Conservation (phyloP, 2,113 vertebrate species). For the Vombatus ursinus region DNA sequence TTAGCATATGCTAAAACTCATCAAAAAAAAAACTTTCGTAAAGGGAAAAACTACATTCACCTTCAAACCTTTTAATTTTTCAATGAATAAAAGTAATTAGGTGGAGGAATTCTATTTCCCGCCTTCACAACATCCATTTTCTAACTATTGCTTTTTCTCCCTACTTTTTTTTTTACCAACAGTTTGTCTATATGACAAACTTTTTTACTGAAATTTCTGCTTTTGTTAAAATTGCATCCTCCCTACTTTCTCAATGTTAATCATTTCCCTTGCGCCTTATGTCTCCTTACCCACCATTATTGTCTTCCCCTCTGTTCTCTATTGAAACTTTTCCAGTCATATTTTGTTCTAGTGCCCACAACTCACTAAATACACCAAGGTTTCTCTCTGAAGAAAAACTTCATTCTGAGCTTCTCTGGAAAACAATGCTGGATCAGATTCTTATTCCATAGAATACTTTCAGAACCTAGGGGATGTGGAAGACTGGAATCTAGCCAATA, state of each 20-base stretch:
- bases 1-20: neutral
- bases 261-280: neutral
- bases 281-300: neutral
- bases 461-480: neutral
- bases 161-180: slow-evolving; percentile 9
- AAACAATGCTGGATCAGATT: neutral
- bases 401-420: neutral
- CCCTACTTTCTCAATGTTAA: neutral
- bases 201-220: slow-evolving; percentile 21
- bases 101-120: slow-evolving; percentile 23
- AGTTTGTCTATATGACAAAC: neutral
- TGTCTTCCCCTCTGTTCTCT: neutral
- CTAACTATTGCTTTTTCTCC: slow-evolving; percentile 26
- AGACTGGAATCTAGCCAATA: neutral
- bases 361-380: neutral
- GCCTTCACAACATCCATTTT: slow-evolving; percentile 27
- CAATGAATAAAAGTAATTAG: slow-evolving; percentile 8
- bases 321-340: neutral
- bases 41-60: neutral
- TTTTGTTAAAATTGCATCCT: neutral
- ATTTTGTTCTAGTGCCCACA: neutral
- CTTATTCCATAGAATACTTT: slow-evolving; percentile 25
- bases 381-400: slow-evolving; percentile 19
- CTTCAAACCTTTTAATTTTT: neutral
- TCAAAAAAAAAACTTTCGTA: neutral